Evolutionary conservation across 1,140 invertebrate species (phyloP).

Genomic region (Gonatopus flavifemur): DNA sequence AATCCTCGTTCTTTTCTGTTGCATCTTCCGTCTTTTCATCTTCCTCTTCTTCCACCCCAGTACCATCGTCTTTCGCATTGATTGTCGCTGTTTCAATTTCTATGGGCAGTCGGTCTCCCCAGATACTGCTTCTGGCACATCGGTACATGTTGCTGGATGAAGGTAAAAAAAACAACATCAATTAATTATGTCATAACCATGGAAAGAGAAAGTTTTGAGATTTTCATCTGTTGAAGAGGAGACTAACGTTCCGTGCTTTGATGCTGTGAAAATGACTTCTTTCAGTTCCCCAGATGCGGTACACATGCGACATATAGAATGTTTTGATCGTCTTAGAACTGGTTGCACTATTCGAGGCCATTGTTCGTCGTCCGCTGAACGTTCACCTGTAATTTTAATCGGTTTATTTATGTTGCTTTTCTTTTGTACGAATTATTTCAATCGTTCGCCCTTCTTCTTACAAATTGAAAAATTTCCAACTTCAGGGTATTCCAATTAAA

Average conservation of each 20-base stretch:
- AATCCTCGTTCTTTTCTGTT: no score
- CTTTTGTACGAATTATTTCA: not conserved
- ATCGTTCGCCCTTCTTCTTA: no score
- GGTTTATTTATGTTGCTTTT: not conserved
- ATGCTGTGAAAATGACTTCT: constrained; percentile 74
- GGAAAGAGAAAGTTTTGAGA: constrained; percentile 20
- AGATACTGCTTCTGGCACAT: constrained; percentile 69
- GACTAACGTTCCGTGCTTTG: constrained; percentile 71
- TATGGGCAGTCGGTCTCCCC: constrained; percentile 75
- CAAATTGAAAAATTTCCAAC: no score
- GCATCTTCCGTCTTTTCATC: not conserved
- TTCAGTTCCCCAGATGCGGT: constrained; percentile 72
- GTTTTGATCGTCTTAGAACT: constrained; percentile 66
- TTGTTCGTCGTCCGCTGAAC: constrained; percentile 53
- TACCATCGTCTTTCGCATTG: not conserved
- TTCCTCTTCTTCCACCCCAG: not conserved
- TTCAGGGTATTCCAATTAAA: no score
- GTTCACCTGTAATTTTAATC: constrained; percentile 40
- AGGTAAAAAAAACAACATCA: constrained; percentile 22
- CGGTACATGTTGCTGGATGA: constrained; percentile 66
- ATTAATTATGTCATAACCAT: not conserved
- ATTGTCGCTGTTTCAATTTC: constrained; percentile 17
- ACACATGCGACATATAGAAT: constrained; percentile 78
- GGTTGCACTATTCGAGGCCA: constrained; percentile 81
- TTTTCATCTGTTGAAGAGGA: constrained; percentile 8